These are phyloP conservation scores for Stigmatopora argus DNA, from an alignment of 2,113 vertebrate genomes.

Conservation along the genomic window DNA sequence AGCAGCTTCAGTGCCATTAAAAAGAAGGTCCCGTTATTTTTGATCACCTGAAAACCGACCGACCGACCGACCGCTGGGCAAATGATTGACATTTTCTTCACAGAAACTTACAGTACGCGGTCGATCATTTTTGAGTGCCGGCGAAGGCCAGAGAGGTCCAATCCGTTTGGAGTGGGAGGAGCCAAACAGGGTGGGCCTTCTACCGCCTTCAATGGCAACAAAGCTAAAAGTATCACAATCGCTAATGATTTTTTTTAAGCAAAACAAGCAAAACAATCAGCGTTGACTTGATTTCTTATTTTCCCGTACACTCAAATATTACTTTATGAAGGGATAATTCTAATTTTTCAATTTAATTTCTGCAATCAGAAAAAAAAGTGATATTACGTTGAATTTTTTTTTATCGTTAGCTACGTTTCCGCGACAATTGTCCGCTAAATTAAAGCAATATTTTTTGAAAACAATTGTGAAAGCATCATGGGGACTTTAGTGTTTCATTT, in stretches of 20 bases:
- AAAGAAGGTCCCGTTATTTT: conserved; percentile 36
- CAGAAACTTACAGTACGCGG: neutral
- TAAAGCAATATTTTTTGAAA: too few relatives aligned
- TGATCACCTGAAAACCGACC: conserved; percentile 8
- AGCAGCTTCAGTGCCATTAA: conserved; percentile 46
- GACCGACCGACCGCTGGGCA: neutral
- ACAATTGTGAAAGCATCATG: too few relatives aligned
- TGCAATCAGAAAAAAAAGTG: neutral
- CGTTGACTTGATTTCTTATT: conserved; percentile 34
- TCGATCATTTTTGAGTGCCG: too few relatives aligned
- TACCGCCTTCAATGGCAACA: neutral
- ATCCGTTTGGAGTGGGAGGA: too few relatives aligned
- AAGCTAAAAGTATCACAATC: neutral
- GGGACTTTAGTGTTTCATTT: too few relatives aligned
- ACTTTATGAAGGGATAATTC: neutral
- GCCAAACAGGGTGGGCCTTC: too few relatives aligned
- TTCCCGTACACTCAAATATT: conserved; percentile 29
- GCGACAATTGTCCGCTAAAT: too few relatives aligned
- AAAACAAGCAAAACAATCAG: neutral
- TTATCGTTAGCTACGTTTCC: neutral
- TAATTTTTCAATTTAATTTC: neutral
- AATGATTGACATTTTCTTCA: neutral
- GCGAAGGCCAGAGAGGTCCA: too few relatives aligned
- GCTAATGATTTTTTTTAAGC: neutral
- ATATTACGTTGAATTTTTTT: neutral